Evolutionary conservation across 2,797 vertebrate genomes (phyloP).

Genomic region (Anguilla megastoma): DNA sequence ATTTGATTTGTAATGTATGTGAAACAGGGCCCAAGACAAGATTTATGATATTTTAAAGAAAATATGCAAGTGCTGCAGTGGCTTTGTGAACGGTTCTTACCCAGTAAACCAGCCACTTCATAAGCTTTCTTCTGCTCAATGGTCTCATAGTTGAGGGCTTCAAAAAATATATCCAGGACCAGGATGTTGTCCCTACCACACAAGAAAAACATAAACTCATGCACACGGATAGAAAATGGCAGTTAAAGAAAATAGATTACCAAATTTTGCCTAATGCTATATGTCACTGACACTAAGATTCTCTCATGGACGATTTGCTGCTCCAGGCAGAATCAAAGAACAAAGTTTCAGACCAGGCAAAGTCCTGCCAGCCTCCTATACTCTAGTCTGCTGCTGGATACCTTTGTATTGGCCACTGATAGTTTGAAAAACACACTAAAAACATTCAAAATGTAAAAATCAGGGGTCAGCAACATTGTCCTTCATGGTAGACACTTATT

Average conservation of each 20-base stretch:
- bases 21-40: no score
- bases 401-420: background rate
- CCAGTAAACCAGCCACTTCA: slow-evolving; percentile 93
- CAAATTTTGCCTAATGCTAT: background rate
- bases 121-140: slow-evolving; percentile 99
- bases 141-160: slow-evolving; percentile 97
- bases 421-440: background rate
- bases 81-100: slow-evolving; percentile 67
- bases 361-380: background rate
- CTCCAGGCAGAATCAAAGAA: background rate
- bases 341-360: background rate
- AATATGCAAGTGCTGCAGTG: background rate
- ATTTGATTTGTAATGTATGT: no score
- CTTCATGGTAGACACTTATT: no score
- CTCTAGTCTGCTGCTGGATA: background rate
- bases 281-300: background rate
- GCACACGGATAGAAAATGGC: background rate
- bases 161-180: slow-evolving; percentile 97
- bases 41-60: background rate
- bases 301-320: background rate
- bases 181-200: slow-evolving; percentile 92
- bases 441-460: background rate
- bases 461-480: no score
- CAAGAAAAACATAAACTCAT: slow-evolving; percentile 27
- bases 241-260: background rate